Percentiles rank a stretch among this genome's conserved stretches.
Conservation (phyloP, 2,113 vertebrate species). For the Caranx ignobilis region DNA sequence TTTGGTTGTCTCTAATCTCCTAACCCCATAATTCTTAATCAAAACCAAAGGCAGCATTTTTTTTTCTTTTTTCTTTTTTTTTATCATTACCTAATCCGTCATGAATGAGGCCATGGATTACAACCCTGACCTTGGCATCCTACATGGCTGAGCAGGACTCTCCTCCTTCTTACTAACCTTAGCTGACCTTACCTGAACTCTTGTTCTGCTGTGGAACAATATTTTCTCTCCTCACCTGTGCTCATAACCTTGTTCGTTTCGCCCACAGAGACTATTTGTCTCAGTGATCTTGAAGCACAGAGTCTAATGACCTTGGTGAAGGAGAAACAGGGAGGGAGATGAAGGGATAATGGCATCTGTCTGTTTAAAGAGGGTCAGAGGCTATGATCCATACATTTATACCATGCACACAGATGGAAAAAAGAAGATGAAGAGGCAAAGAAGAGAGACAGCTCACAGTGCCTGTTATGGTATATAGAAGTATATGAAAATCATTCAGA, state of each 20-base stretch:
- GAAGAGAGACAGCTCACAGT: background rate
- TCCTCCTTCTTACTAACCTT: background rate
- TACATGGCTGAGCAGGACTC: constrained; percentile 24
- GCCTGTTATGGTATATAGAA: background rate
- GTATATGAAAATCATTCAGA: background rate
- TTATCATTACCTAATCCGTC: constrained; percentile 79
- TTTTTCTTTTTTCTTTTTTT: constrained; percentile 49
- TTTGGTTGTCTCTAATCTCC: constrained; percentile 81
- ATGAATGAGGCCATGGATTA: constrained; percentile 81
- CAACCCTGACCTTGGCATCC: constrained; percentile 58
- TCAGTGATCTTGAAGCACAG: background rate
- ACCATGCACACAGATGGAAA: constrained; percentile 15
- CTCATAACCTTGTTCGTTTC: constrained; percentile 11
- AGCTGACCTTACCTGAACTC: constrained; percentile 55
- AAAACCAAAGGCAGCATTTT: constrained; percentile 76
- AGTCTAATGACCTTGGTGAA: background rate
- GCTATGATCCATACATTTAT: constrained; percentile 27
- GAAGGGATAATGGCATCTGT: constrained; percentile 36
- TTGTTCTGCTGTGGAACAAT: background rate
- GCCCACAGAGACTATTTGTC: background rate
- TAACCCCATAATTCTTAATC: constrained; percentile 83
- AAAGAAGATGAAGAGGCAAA: background rate
- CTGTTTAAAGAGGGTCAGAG: constrained; percentile 39
- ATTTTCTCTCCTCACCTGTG: constrained; percentile 12
- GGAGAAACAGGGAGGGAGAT: constrained; percentile 4